Evolutionary conservation across 1,140 invertebrate species (phyloP), one percentile per base, ranked within the genome.

Genomic region (Ceratina japonica): DNA sequence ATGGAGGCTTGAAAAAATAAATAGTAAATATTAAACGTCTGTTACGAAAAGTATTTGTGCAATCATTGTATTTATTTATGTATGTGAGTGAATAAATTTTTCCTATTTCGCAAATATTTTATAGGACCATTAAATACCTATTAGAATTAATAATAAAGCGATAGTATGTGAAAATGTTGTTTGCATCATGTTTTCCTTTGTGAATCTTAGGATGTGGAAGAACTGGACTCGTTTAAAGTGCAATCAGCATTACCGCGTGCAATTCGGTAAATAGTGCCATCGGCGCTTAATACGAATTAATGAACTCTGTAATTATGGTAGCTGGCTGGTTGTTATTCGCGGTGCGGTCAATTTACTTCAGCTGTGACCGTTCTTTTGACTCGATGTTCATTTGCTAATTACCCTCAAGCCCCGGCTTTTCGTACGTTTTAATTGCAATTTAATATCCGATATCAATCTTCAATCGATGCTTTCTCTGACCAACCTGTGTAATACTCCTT

Each of bases 371-470:
- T 27, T 44, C 44, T 64, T 68, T 68, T 71, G 69, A 72, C 24
- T 77, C 58, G 20, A 81, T 69, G 49, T 66, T 65, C 51, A 79
- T 79, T 82, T 75, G 61, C 24, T 22, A 65, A 49, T 66, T 68
- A 56, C 61, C 71, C n/a, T n/a, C n/a, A n/a, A n/a, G n/a, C n/a
- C 56, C 59, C 24, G 44, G 31, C 56, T 75, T 79, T 58, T 70
- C n/a, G 22, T 59, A 62, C 62, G 37, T 68, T 71, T 75, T 82
- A 82, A 84, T 83, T 83, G 71, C 51, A 7, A 7, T 37, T 7
- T 63, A 68, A 79, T 13, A 62, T 0, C 18, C 72, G 10, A 5
- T 22, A 75, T 31, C 8, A 18, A 1, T 20, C 37, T 65, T 74
- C 58, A 51, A 51, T 79, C 62, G 62, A 58, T 59, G 49, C 12